A percentile compares a stretch with the other conserved stretches of the same genome.
phyloP scores from a whole-genome alignment of 23 tunicate species.

The Oikopleura albicans region DNA sequence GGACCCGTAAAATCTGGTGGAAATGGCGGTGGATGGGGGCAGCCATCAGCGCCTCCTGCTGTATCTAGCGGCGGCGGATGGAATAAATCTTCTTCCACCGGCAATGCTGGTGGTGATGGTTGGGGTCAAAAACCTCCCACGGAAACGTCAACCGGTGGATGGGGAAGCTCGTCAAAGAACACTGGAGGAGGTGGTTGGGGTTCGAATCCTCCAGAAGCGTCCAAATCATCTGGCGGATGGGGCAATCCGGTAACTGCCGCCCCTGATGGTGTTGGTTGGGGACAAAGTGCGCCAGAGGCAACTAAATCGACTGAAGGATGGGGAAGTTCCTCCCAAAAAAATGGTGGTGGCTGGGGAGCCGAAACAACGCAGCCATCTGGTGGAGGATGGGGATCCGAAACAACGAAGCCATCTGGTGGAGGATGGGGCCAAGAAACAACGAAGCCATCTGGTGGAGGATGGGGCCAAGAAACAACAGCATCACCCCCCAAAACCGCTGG shows the following conservation, averaged over 20 bases:
- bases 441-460: background rate
- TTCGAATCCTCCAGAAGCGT: background rate
- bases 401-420: background rate
- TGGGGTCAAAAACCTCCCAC: background rate
- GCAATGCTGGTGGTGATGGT: constrained; percentile 3
- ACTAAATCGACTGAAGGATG: background rate
- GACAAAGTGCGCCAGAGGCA: background rate
- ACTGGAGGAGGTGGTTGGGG: background rate
- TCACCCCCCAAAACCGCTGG: background rate
- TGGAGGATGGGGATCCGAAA: background rate
- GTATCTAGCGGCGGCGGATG: too few species aligned
- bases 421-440: background rate
- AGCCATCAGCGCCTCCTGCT: too few species aligned
- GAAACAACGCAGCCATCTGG: background rate
- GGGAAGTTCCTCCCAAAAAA: background rate
- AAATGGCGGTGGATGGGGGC: too few species aligned
- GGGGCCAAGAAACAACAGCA: background rate
- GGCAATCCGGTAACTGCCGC: background rate
- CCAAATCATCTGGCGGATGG: background rate
- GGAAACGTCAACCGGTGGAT: background rate
- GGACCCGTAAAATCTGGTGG: too few species aligned
- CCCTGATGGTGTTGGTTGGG: background rate
- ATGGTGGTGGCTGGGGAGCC: background rate
- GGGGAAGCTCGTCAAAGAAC: constrained; percentile 3
- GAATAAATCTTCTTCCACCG: too few species aligned